phyloP scores from a whole-genome alignment of 2,113 vertebrate genomes.

The Miniopterus natalensis region DNA sequence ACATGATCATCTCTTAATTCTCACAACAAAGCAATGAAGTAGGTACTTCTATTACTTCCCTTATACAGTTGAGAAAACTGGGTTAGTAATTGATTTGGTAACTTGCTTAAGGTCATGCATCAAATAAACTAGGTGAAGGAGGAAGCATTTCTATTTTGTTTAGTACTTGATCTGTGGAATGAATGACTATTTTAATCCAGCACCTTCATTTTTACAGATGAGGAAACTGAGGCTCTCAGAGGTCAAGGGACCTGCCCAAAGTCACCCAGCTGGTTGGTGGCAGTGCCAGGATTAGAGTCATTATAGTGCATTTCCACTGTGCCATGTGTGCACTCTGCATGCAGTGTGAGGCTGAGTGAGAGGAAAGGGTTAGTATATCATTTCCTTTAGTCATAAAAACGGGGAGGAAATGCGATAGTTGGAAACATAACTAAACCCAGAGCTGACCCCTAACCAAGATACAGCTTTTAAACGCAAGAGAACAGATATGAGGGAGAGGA shows the following conservation, averaged over 20 bases:
- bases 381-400: neutral
- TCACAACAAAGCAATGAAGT: neutral
- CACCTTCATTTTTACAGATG: neutral
- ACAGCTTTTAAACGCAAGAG: neutral
- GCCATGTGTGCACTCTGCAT: neutral
- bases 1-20: neutral
- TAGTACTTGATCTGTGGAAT: slow-evolving; percentile 9
- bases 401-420: neutral
- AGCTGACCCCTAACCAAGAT: neutral
- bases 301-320: neutral
- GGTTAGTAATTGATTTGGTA: neutral
- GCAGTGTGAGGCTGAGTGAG: neutral
- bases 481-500: neutral
- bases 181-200: slow-evolving; percentile 8
- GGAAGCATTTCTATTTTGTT: neutral
- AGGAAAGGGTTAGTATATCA: neutral
- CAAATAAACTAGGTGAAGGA: neutral
- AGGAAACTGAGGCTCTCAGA: neutral
- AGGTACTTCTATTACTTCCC: neutral
- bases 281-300: neutral
- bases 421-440: slow-evolving; percentile 13
- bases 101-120: neutral
- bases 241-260: neutral
- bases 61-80: slow-evolving; percentile 16
- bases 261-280: neutral